Conservation (phyloP, 2,113 vertebrate genomes). For the Falco punctatus region DNA sequence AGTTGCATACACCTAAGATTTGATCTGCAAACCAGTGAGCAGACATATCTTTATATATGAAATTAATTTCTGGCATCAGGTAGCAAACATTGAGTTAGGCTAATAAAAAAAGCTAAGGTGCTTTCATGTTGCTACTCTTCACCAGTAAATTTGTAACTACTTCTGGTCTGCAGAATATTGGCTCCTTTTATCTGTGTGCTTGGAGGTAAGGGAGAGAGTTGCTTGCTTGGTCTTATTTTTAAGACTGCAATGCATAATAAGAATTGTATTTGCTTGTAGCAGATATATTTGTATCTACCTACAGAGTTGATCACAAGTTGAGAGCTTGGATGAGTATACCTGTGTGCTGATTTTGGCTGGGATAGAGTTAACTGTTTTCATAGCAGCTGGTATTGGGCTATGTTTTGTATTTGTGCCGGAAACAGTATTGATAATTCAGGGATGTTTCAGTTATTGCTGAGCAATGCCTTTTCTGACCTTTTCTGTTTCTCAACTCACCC, state of each 20-base stretch:
- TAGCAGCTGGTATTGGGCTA: too few species aligned
- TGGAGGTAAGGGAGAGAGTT: neutral
- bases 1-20: neutral
- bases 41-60: neutral
- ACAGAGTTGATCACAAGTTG: neutral
- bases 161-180: neutral
- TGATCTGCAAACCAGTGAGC: neutral
- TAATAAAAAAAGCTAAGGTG: neutral
- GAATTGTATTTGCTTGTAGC: neutral
- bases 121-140: neutral
- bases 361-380: too few species aligned
- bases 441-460: too few species aligned
- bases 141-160: neutral
- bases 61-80: neutral
- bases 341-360: too few species aligned
- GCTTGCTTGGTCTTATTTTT: neutral
- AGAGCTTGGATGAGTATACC: neutral
- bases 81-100: neutral
- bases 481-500: too few species aligned
- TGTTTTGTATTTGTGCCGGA: too few species aligned
- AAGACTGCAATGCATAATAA: neutral
- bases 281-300: neutral
- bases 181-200: neutral
- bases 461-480: too few species aligned
- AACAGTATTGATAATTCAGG: too few species aligned